Percentiles rank a stretch among this genome's conserved stretches.
phyloP scores from a whole-genome alignment of 1,140 invertebrate species.

The Platyscapa corneri region DNA sequence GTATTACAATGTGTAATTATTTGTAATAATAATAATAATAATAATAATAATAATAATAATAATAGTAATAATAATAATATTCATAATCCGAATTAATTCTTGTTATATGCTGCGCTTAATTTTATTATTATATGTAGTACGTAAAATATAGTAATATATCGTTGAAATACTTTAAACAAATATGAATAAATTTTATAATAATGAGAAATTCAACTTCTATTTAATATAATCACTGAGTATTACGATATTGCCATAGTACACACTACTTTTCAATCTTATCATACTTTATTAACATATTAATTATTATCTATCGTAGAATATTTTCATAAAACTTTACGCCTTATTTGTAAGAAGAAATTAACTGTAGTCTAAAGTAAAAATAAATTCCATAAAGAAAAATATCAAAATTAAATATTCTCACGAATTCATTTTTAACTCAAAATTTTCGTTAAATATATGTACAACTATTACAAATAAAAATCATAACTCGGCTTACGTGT shows the following conservation, averaged over 20 bases:
- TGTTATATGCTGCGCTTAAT: neutral
- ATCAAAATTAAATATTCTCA: neutral
- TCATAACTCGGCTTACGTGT: constrained; percentile 22
- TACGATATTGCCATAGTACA: neutral
- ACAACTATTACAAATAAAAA: constrained; percentile 34
- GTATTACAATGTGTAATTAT: too few species aligned
- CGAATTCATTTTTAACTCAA: neutral
- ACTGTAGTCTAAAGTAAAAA: neutral
- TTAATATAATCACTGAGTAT: neutral
- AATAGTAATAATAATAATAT: neutral
- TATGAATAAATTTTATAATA: neutral
- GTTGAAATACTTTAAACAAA: neutral
- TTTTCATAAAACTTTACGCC: neutral
- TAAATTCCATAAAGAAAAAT: neutral
- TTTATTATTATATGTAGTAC: neutral
- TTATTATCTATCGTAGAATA: neutral
- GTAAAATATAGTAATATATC: neutral
- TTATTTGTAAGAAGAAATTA: neutral
- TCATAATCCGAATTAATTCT: neutral
- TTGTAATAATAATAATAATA: too few species aligned
- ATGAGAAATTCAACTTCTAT: neutral
- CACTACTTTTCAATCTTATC: neutral
- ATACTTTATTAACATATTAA: neutral
- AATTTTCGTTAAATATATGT: neutral
- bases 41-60: too few species aligned